Conservation (phyloP, 2,797 vertebrate species). For the Rhinophrynus dorsalis region DNA sequence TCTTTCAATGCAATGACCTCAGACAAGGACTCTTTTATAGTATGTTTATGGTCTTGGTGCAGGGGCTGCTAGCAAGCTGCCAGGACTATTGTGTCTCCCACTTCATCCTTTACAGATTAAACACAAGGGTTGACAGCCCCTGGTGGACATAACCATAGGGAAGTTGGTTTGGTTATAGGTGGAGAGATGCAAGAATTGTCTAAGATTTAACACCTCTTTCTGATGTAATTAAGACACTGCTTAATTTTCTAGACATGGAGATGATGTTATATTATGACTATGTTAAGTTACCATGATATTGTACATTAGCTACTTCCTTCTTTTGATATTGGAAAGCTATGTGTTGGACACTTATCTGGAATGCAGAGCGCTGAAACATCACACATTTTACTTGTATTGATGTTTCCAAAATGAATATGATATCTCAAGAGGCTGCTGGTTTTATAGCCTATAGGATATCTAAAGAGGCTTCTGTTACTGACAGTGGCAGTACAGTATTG, state of each 20-base stretch:
- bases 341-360: too few relatives aligned
- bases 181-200: background rate
- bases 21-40: constrained; percentile 52
- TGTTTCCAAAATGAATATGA: too few relatives aligned
- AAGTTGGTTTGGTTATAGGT: constrained; percentile 18
- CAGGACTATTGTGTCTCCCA: constrained; percentile 40
- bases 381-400: too few relatives aligned
- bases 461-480: too few relatives aligned
- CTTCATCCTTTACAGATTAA: constrained; percentile 52
- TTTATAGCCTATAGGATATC: too few relatives aligned
- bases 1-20: constrained; percentile 49
- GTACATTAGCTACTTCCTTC: too few relatives aligned
- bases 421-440: too few relatives aligned
- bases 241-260: constrained; percentile 7
- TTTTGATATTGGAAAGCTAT: too few relatives aligned
- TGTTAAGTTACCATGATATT: too few relatives aligned
- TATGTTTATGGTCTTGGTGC: constrained; percentile 40
- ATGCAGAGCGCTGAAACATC: too few relatives aligned
- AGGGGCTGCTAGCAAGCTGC: constrained; percentile 15
- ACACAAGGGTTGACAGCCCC: constrained; percentile 45
- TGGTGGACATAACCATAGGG: constrained; percentile 27
- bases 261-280: too few relatives aligned
- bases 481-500: too few relatives aligned
- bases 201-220: background rate
- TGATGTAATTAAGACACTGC: constrained; percentile 20